Base-by-base conservation (phyloP, 2,888 invertebrate genomes). In the Chrysopilus asiliformis region DNA sequence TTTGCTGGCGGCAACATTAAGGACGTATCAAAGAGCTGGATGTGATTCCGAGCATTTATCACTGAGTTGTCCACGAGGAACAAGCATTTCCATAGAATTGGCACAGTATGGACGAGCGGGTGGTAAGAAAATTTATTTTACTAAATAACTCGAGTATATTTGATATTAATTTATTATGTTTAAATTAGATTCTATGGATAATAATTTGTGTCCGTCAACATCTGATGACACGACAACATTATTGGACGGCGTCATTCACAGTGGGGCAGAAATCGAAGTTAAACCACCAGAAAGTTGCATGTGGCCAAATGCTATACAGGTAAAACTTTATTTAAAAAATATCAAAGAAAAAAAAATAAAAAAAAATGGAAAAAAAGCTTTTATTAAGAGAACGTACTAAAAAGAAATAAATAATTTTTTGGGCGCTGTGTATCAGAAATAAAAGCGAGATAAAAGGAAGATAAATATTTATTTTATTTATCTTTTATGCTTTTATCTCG, bases 11-110 rank as follows among this genome's bases (percentile, higher is more conserved):
- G 89, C 89, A 49, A 90, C 90, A 19, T 71, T 95, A 50, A 73
- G 86, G 54, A 90, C 89, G 30, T 89, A 89, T 64, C 86, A 91
- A 57, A 77, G 82, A 46, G 86, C 86, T 32, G 87, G 87, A 34
- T 95, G 95, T 65, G 90, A 93, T 66, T 85, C 86, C 44, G 85
- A 93, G 55, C 72, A 76, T 58, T 78, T 94, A 58, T 76, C 78
- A 32, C 71, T 94, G 43, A 79, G 79, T 55, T 95, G 95, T 64
- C 93, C 94, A 18, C 69, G 79, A 31, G 87, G 87, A 35, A 94
- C 94, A 24, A 84, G 86, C 51, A 90, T 95, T 57, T 80, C 82
- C 51, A 83, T 93, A 49, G 83, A 87, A 57, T 70, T 86, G 50
- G 90, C 90, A n/a, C 85, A 85, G 56, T 91, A 89, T 53, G 90